Percentiles rank a stretch among this genome's conserved stretches.
phyloP scores from a whole-genome alignment of 2,113 vertebrate species.

The Nannospalax galili region DNA sequence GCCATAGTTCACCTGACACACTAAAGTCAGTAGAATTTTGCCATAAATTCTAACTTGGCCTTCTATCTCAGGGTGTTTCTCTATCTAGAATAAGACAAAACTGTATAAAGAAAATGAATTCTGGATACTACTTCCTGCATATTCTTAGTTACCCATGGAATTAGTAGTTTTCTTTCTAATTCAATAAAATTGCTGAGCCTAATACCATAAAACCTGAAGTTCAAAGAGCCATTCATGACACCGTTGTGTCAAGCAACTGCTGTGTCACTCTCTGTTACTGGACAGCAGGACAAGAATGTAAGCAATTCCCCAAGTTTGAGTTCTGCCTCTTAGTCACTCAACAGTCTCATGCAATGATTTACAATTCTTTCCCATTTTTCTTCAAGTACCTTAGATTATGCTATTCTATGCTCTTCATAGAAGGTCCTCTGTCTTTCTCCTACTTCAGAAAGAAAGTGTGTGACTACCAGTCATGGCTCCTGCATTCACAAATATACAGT shows the following conservation, averaged over 20 bases:
- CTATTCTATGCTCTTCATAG: neutral
- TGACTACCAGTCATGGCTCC: neutral
- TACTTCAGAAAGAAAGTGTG: neutral
- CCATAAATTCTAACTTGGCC: neutral
- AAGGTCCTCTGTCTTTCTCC: neutral
- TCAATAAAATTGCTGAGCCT: neutral
- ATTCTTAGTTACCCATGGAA: neutral
- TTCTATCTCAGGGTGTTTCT: neutral
- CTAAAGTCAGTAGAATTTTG: neutral
- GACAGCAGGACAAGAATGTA: neutral
- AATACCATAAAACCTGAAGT: neutral
- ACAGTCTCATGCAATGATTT: neutral
- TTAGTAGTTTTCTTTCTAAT: neutral
- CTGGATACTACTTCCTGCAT: neutral
- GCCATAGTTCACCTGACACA: neutral
- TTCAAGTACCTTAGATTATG: neutral
- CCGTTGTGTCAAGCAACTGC: neutral
- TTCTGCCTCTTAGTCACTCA: neutral
- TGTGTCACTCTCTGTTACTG: neutral
- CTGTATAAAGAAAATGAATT: neutral
- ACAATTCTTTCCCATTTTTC: neutral
- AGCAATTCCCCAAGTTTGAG: neutral
- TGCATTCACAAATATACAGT: neutral
- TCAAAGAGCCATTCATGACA: neutral
- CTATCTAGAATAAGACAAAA: conserved; percentile 1